Conservation (phyloP, 1,140 invertebrate genomes). For the Microplitis mediator region DNA sequence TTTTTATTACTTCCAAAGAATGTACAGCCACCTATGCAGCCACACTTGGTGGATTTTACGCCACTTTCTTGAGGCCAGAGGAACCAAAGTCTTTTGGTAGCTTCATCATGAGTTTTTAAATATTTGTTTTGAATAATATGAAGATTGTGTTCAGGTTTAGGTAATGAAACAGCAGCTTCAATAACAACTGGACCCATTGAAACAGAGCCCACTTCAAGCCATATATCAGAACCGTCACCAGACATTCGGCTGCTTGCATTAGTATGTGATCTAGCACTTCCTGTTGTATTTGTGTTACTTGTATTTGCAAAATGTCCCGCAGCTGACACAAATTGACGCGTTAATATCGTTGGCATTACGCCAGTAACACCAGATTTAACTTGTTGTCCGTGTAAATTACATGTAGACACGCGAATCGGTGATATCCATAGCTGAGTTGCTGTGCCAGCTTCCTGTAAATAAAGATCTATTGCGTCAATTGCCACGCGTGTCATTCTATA, state of each 20-base stretch:
- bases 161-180: constrained; percentile 87
- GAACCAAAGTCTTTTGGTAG: constrained; percentile 91
- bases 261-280: constrained; percentile 62
- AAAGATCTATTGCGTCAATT: constrained; percentile 90
- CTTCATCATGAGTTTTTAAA: constrained; percentile 86
- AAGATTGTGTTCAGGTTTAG: constrained; percentile 75
- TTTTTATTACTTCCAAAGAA: constrained; percentile 94
- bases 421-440: constrained; percentile 87
- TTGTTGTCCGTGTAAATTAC: constrained; percentile 91
- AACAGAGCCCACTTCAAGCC: constrained; percentile 92
- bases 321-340: constrained; percentile 74
- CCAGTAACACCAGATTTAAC: constrained; percentile 90
- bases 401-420: constrained; percentile 86
- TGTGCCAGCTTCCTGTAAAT: constrained; percentile 87
- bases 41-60: constrained; percentile 77
- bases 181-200: constrained; percentile 87
- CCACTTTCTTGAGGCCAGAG: constrained; percentile 80
- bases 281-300: constrained; percentile 68
- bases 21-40: constrained; percentile 90
- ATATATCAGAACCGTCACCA: constrained; percentile 71
- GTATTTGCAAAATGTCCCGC: constrained; percentile 57
- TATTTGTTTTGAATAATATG: constrained; percentile 80
- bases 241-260: constrained; percentile 54
- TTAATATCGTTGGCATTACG: constrained; percentile 77
- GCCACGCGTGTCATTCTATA: constrained; percentile 92